Evolutionary conservation across 2,797 vertebrate genomes (phyloP).

Genomic region (Centropyge bicolor): DNA sequence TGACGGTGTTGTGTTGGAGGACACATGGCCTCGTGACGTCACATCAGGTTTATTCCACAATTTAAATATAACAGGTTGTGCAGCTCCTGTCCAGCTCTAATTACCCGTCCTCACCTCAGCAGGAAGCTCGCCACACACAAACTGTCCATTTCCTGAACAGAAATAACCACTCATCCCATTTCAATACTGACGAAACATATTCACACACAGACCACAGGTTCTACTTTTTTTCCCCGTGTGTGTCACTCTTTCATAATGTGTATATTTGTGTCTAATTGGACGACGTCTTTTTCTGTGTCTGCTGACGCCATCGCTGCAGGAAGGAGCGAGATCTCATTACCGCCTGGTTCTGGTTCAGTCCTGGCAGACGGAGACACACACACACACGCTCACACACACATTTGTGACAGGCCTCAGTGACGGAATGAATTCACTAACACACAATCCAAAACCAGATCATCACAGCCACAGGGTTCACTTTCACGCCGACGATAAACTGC

Average conservation of each 20-base stretch:
- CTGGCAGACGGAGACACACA: conserved; percentile 43
- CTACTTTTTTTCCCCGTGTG: background rate
- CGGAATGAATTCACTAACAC: background rate
- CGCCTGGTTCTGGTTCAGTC: conserved; percentile 31
- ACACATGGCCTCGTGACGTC: background rate
- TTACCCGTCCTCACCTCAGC: background rate
- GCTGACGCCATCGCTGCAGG: conserved; percentile 52
- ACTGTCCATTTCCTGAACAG: background rate
- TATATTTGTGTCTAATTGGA: conserved; percentile 43
- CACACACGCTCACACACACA: conserved; percentile 5
- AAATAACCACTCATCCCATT: background rate
- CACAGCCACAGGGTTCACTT: background rate
- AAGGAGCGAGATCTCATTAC: conserved; percentile 52
- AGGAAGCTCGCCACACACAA: background rate
- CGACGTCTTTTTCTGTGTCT: conserved; percentile 33
- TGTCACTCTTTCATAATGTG: background rate
- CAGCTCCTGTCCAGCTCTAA: background rate
- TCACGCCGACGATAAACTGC: background rate
- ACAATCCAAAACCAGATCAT: background rate
- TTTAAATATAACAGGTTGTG: background rate
- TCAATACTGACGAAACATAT: background rate
- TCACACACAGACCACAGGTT: background rate
- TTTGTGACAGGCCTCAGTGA: background rate
- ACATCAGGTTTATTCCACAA: background rate
- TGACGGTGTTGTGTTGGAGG: background rate